Evolutionary conservation across 1,140 invertebrate species (phyloP), one percentile per base, ranked within the genome.

Genomic region (Melipona quadrifasciata): DNA sequence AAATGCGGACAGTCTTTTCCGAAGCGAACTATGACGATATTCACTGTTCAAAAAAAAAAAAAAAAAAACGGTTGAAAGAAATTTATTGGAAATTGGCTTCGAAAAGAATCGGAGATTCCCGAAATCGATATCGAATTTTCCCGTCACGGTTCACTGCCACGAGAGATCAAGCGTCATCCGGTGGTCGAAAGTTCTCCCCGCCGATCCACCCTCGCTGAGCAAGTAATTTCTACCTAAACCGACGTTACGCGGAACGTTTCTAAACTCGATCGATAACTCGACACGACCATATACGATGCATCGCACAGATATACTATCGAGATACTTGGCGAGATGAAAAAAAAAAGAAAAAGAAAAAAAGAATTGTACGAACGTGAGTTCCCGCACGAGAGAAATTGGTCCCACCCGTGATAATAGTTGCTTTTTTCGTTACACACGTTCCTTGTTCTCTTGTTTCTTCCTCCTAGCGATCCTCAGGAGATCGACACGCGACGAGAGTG

Each of bases 141-240:
- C 73, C 77, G 64, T 74, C 67, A 21, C 80, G 76, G 67, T 88
- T 73, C 84, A 78, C 31, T 83, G 57, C 55, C 85, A 81, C 78
- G 88, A 89, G 88, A 89, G 88, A 89, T 89, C 88, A 89, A 89
- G 88, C 88, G 75, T 81, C 79, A 89, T 74, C 68, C 57, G 80
- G 51, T 47, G 68, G 21, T 24, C 82, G 78, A 78, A 31, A 19
- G 64, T 64, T 53, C 27, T 19, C 73, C 81, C 84, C 47, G 65
- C 19, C 64, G 73, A 58, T 57, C 73, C 84, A 83, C 72, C 64
- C 88, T 64, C 75, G 57, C 14, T 1, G 55, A 67, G 21, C 55
- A 55, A 77, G 76, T 6, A 12, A 76, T 61, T 34, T 78, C 82
- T 78, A 80, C 2, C 77, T 73, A 80, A 64, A 24, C 34, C 31